Conservation (phyloP, 2,797 vertebrate genomes). For the Nyctalus aviator region DNA sequence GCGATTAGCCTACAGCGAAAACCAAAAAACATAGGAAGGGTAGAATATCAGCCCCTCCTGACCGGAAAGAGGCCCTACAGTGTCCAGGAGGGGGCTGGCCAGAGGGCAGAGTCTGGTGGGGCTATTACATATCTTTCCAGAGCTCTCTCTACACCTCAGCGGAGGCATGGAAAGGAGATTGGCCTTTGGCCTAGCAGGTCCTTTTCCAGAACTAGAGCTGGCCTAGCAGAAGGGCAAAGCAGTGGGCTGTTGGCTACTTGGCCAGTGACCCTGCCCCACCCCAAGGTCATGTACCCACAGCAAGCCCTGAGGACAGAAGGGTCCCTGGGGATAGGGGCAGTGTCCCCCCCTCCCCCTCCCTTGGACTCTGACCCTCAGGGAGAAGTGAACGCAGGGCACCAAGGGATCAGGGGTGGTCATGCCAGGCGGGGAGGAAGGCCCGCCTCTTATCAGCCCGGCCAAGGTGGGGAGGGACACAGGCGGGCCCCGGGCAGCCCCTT, state of each 20-base stretch:
- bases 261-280: neutral
- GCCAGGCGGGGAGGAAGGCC: slow-evolving; percentile 40
- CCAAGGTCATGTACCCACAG: neutral
- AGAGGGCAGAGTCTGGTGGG: neutral
- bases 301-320: neutral
- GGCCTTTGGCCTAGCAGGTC: neutral
- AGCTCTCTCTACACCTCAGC: neutral
- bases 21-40: neutral
- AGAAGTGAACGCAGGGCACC: neutral
- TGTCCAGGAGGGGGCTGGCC: neutral
- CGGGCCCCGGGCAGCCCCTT: slow-evolving; percentile 67
- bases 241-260: neutral
- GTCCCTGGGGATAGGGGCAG: neutral
- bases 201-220: neutral
- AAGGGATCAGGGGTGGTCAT: neutral
- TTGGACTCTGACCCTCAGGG: slow-evolving; percentile 15
- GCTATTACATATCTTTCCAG: neutral
- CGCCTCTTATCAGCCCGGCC: slow-evolving; percentile 64
- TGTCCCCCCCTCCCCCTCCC: neutral
- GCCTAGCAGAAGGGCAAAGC: neutral
- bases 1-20: slow-evolving; percentile 92
- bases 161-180: neutral
- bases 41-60: neutral
- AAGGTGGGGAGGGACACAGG: slow-evolving; percentile 50
- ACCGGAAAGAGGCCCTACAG: neutral